Conservation (phyloP, 1,140 invertebrate species). For the Ceratosolen solmsi region DNA sequence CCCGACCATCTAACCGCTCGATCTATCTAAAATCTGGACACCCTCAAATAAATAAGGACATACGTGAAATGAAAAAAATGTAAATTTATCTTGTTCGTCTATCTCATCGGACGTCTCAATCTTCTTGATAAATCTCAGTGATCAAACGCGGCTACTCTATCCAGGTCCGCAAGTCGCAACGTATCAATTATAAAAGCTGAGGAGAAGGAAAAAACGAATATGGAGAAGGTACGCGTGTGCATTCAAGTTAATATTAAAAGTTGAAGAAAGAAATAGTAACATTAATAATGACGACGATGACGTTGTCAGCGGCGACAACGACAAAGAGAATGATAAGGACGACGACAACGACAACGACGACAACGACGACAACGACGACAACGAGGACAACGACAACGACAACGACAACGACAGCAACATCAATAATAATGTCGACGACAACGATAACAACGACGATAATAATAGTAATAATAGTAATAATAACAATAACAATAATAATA, state of each 20-base stretch:
- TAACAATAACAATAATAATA: too few species aligned
- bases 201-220: background rate
- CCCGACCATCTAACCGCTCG: too few species aligned
- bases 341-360: background rate
- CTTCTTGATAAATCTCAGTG: constrained; percentile 48
- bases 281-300: too few species aligned
- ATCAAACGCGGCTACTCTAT: constrained; percentile 49
- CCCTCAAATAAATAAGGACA: constrained; percentile 37
- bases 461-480: too few species aligned
- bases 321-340: background rate
- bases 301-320: too few species aligned
- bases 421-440: too few species aligned
- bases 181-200: constrained; percentile 46
- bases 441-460: too few species aligned
- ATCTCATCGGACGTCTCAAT: constrained; percentile 45
- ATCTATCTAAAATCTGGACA: background rate
- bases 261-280: too few species aligned
- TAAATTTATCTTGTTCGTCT: constrained; percentile 48
- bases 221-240: background rate
- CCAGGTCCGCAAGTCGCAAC: constrained; percentile 21
- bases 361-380: background rate
- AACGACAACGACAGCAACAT: too few species aligned
- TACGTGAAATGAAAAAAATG: constrained; percentile 47
- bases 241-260: too few species aligned
- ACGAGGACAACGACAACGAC: too few species aligned